Percentiles rank a stretch among this genome's conserved stretches.
Conservation (phyloP, 2,888 invertebrate species). For the Eristalinus sepulchralis region DNA sequence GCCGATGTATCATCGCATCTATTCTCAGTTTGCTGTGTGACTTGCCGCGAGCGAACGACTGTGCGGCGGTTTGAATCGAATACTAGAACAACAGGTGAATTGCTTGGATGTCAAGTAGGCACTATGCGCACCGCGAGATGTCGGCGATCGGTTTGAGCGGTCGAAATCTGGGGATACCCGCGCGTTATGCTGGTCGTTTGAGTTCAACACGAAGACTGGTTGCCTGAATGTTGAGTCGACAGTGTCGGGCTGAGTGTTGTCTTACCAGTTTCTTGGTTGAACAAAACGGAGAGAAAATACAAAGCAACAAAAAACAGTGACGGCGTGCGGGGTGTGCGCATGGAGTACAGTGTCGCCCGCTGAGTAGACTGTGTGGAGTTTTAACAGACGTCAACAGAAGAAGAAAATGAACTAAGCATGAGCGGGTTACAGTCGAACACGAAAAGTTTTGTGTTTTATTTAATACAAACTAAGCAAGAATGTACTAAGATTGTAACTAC, state of each 20-base stretch:
- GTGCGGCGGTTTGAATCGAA: conserved; percentile 25
- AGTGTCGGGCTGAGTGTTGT: conserved; percentile 47
- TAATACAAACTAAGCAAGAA: too few species aligned
- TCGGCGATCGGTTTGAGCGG: background rate
- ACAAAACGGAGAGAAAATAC: background rate
- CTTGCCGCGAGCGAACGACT: conserved; percentile 26
- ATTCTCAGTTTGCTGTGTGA: conserved; percentile 34
- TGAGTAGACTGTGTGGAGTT: too few species aligned
- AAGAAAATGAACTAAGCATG: too few species aligned
- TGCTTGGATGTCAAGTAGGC: conserved; percentile 29
- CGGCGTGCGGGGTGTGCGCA: background rate
- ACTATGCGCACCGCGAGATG: conserved; percentile 23
- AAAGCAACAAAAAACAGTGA: conserved; percentile 22
- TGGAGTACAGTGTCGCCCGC: background rate
- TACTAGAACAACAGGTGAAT: conserved; percentile 52
- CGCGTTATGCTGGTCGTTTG: conserved; percentile 52
- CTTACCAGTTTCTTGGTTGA: conserved; percentile 62
- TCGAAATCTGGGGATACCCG: background rate
- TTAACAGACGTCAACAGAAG: too few species aligned
- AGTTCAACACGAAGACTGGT: conserved; percentile 63
- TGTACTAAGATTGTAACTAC: too few species aligned
- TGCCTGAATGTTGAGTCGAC: conserved; percentile 38
- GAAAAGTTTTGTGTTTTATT: too few species aligned
- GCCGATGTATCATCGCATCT: conserved; percentile 44
- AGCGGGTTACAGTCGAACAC: too few species aligned